Base-by-base conservation (phyloP, 2,797 vertebrate species). In the Ficedula albicollis region DNA sequence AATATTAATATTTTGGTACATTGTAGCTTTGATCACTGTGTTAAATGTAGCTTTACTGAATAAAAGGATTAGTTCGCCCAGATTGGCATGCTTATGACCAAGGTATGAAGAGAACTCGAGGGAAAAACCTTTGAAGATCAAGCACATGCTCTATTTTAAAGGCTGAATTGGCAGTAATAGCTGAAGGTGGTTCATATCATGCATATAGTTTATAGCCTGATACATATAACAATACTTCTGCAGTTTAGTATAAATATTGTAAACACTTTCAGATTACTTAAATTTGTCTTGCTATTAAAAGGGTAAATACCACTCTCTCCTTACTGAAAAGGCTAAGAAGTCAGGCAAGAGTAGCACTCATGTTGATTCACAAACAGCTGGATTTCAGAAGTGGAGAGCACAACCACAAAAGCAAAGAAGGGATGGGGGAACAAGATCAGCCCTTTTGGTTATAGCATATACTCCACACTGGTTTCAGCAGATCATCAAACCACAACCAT, bases 51-150 rank as follows among this genome's bases (percentile, higher is more conserved):
- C 48, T 87, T 62, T 69, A 44, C 51, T 49, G 73, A 94, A 95
- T 95, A 85, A 95, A 95, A 93, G 73, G 79, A 93, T 95, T 92
- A 67, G 41, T 90, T 95, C 73, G 66, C 72, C 80, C 83, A 55
- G 43, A 95, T 1, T 83, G 90, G 84, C 70, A 92, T 54, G 68
- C 60, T 75, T 82, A 70, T 63, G 77, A 90, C 70, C 56, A 48
- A 39, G 80, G 88, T 90, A 82, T 7, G 38, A 95, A 76, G 52
- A 82, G 34, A 96, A 96, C 58, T 76, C 6, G 0, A 74, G 39
- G 48, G 44, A 74, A 87, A 93, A 95, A 84, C 41, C 93, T 94
- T 92, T 96, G 92, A 95, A 95, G 84, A 96, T 93, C 29, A 83
- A 79, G 70, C 46, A 63, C 32, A 18, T 21, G 26, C 88, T 95